These are phyloP conservation scores for Rotaria socialis DNA, from an alignment of 2,888 invertebrate species.

Conservation along the genomic window DNA sequence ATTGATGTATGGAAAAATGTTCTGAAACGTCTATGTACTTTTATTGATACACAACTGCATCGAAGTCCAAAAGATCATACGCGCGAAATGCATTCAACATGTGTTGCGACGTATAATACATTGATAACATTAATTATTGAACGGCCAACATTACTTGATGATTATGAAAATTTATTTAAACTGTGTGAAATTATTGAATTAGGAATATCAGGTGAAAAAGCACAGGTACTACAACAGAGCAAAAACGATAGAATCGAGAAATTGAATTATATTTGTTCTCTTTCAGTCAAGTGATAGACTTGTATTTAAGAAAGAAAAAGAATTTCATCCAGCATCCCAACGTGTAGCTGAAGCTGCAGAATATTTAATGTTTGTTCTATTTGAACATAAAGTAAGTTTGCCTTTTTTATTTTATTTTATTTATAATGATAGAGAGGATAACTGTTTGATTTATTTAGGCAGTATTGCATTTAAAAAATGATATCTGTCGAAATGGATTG, in stretches of 20 bases:
- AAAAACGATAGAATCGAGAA: not conserved
- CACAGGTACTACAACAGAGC: slow-evolving; percentile 60
- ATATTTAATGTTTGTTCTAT: slow-evolving; percentile 78
- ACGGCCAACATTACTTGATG: slow-evolving; percentile 80
- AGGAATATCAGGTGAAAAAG: slow-evolving; percentile 90
- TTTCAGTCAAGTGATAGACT: not conserved
- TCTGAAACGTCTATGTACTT: slow-evolving; percentile 96
- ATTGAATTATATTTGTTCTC: not conserved
- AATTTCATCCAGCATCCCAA: slow-evolving; percentile 91
- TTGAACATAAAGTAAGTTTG: slow-evolving; percentile 71
- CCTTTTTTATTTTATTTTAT: too few relatives aligned
- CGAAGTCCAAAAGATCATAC: slow-evolving; percentile 66
- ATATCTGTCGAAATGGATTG: slow-evolving; percentile 29
- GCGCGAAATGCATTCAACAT: slow-evolving; percentile 83
- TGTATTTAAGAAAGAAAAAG: slow-evolving; percentile 77
- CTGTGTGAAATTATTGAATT: slow-evolving; percentile 93
- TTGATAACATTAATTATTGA: slow-evolving; percentile 78
- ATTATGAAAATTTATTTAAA: slow-evolving; percentile 83
- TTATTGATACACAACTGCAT: slow-evolving; percentile 65
- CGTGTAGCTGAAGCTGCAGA: slow-evolving; percentile 95
- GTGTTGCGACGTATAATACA: slow-evolving; percentile 67
- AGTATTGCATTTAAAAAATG: slow-evolving; percentile 31
- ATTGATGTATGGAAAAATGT: slow-evolving; percentile 57
- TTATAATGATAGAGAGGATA: not conserved
- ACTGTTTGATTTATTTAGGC: not conserved